phyloP scores from a whole-genome alignment of 2,113 vertebrate genomes.

The Riparia riparia region DNA sequence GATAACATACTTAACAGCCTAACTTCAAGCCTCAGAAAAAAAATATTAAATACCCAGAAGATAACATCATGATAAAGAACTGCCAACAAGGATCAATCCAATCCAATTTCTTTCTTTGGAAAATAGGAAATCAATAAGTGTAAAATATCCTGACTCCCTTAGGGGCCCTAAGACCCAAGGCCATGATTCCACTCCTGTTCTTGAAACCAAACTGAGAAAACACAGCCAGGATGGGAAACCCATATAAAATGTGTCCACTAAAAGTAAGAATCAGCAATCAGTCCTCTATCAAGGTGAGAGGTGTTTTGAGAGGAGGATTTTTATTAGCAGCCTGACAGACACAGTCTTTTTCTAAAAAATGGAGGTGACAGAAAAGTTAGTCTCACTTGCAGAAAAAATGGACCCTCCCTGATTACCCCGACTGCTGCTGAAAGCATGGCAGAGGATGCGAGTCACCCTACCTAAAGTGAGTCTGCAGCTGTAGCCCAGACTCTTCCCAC shows the following conservation, averaged over 20 bases:
- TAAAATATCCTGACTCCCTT: neutral
- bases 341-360: neutral
- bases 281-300: neutral
- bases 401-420: neutral
- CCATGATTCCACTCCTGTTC: fast-evolving
- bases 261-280: neutral
- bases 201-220: neutral
- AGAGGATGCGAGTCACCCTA: neutral
- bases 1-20: neutral
- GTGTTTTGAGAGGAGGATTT: neutral
- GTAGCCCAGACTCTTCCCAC: neutral
- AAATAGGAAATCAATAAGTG: neutral
- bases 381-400: neutral
- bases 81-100: neutral
- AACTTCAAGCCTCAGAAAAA: neutral
- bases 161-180: no score
- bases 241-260: fast-evolving
- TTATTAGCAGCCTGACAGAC: neutral
- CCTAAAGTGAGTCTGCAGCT: neutral
- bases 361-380: neutral
- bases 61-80: neutral
- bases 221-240: neutral
- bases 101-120: neutral
- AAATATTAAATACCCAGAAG: neutral
- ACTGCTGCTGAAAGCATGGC: neutral